Percentiles rank a stretch among this genome's conserved stretches.
Evolutionary conservation across 2,888 invertebrate genomes (phyloP).

Genomic region (Chrysina gloriosa): DNA sequence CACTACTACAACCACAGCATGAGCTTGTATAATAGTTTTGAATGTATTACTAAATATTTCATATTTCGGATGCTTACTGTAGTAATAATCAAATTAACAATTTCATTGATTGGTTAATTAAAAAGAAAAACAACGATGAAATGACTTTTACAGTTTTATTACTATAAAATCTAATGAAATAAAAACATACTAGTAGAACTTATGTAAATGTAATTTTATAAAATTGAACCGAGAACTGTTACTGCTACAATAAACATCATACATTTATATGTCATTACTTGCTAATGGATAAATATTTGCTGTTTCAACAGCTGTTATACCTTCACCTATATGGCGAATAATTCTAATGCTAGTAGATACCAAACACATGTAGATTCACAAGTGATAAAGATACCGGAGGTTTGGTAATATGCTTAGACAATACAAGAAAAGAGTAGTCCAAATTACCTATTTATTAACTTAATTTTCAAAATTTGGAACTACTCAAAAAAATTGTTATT

Average conservation of each 20-base stretch:
- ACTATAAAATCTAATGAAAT: conserved; percentile 32
- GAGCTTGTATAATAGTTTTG: background rate
- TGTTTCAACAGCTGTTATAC: conserved; percentile 3
- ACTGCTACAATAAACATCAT: conserved; percentile 39
- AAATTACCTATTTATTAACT: background rate
- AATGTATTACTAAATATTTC: background rate
- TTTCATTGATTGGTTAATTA: conserved; percentile 23
- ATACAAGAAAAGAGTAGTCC: conserved; percentile 19
- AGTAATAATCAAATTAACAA: conserved; percentile 35
- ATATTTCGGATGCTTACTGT: conserved; percentile 33
- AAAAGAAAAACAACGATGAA: conserved; percentile 28
- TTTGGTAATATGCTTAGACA: conserved; percentile 33
- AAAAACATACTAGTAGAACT: conserved; percentile 30
- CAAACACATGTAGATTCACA: conserved; percentile 23
- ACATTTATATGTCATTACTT: conserved; percentile 31
- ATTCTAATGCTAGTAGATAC: conserved; percentile 13
- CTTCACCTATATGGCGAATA: conserved; percentile 26
- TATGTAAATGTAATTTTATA: conserved; percentile 31
- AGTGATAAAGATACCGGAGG: background rate
- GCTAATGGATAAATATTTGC: conserved; percentile 32
- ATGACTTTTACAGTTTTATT: conserved; percentile 36
- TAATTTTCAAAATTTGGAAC: conserved; percentile 3
- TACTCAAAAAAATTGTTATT: no score
- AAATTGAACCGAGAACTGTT: conserved; percentile 20
- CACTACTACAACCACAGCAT: background rate